Evolutionary conservation across 1,140 invertebrate genomes (phyloP), one percentile per base, ranked within the genome.

Genomic region (Leptopilina boulardi): DNA sequence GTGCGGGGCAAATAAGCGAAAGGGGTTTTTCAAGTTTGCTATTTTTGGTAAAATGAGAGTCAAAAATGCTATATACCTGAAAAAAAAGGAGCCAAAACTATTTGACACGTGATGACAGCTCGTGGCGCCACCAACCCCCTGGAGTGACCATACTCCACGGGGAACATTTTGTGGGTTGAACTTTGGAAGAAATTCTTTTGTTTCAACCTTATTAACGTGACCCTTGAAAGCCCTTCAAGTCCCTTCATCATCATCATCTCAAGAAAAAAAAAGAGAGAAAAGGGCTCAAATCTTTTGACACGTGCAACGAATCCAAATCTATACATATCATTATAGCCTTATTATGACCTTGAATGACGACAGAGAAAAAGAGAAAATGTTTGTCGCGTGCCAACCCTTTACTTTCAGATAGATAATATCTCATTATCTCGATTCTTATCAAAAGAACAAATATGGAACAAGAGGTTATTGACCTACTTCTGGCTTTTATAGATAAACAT

Each of bases 101-200:
- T 85, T 85, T 86, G 87, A 87, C 89, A 89, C 89, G 88, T 89
- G 90, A 90, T 90, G 90, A 91, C 89, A 91, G 89, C 88, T 86
- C 86, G 77, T 90, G 90, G 90, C 90, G 90, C 89, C 90, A 88
- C 86, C 83, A 84, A 88, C 89, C 89, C 89, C 90, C 89, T 80
- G 89, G 81, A 85, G 81, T 79, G 83, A 74, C 80, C 79, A 81
- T 77, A 77, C 82, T 71, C 89, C 83, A 82, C 85, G 80, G 89
- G 86, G 85, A 82, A 79, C 75, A 51, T 18, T 83, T 79, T 74
- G 77, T 79, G 82, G 80, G 66, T 71, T 78, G 56, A 30, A 34
- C 23, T 66, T 38, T 79, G 73, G 74, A 79, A 72, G 54, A 81
- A 83, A 89, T 88, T 88, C 90, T 90, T 91, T 91, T 91, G 90